Evolutionary conservation across 2,888 invertebrate genomes (phyloP), one percentile per base, ranked within the genome.

Genomic region (Aleiodes testaceus): DNA sequence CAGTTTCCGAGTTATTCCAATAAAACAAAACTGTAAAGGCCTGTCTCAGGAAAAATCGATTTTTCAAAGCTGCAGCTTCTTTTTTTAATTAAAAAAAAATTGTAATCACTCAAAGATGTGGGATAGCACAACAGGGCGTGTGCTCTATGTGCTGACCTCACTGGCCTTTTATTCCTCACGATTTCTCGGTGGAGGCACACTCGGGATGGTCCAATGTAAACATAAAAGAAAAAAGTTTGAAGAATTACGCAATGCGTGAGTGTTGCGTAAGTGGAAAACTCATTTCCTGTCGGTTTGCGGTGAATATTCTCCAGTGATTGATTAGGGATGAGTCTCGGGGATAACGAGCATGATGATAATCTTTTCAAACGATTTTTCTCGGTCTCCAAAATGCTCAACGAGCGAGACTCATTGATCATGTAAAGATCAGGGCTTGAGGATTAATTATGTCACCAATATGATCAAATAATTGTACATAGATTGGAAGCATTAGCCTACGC

Each of bases 401-500:
- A 36, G 7, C 11, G 36, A 36, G 1, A 2, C 36, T 36, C 36
- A 36, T 36, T 36, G 5, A 26, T 26, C 26, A 36, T 36, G 36
- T 12, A 55, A 55, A 22, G 30, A 55, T 22, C 4, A 30, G 45
- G 45, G 16, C 26, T 36, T 45, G 16, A 49, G 49, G 47, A 66
- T 55, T 22, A 36, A 36, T 36, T 36, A 12, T 7, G 36, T 70
- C 36, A 50, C 22, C 20, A n/a, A 12, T 20, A 55, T 52, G 65
- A 72, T 67, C 59, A 67, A 67, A 30, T 52, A 59, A 59, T 36
- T 14, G 20, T 16, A 11, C 16, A 16, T 42, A 42, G 16, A 59
- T 36, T 59, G 16, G 3, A 36, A 18, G 42, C 16, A 7, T 61
- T 72, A 53, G 77, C 53, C 72, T 73, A 72, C 75, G 74, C 76